phyloP scores from a whole-genome alignment of 2,888 invertebrate genomes.

The Pammene fasciana region DNA sequence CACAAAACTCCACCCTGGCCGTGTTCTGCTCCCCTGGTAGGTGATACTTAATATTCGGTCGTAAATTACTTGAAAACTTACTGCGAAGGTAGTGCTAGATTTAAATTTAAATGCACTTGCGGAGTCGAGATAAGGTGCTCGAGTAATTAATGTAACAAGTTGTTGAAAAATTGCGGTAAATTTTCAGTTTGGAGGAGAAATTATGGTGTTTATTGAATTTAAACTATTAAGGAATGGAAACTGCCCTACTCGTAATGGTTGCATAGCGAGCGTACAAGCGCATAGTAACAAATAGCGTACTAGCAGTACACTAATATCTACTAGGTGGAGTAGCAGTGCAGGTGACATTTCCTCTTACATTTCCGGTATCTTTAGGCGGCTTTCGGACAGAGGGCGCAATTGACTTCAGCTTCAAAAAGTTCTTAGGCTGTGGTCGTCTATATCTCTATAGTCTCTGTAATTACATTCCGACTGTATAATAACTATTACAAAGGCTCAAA shows the following conservation, averaged over 20 bases:
- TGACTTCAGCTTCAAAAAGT: too few relatives aligned
- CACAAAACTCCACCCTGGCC: constrained; percentile 85
- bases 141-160: constrained; percentile 40
- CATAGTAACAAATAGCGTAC: too few relatives aligned
- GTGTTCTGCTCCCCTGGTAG: constrained; percentile 81
- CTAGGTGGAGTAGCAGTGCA: too few relatives aligned
- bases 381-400: too few relatives aligned
- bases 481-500: neutral
- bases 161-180: constrained; percentile 26
- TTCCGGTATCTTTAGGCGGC: too few relatives aligned
- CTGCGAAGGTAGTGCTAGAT: constrained; percentile 71
- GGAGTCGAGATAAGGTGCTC: constrained; percentile 63
- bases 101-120: constrained; percentile 71
- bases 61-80: constrained; percentile 82
- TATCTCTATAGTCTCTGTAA: too few relatives aligned
- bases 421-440: too few relatives aligned
- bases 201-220: constrained; percentile 24
- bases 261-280: too few relatives aligned
- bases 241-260: too few relatives aligned
- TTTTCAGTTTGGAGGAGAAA: constrained; percentile 2
- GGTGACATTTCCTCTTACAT: too few relatives aligned
- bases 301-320: too few relatives aligned
- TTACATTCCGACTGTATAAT: too few relatives aligned
- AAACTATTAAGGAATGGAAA: neutral
- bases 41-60: constrained; percentile 81